These are phyloP conservation scores for Aproaerema taeniolella DNA, from an alignment of 2,888 invertebrate species.

Conservation along the genomic window DNA sequence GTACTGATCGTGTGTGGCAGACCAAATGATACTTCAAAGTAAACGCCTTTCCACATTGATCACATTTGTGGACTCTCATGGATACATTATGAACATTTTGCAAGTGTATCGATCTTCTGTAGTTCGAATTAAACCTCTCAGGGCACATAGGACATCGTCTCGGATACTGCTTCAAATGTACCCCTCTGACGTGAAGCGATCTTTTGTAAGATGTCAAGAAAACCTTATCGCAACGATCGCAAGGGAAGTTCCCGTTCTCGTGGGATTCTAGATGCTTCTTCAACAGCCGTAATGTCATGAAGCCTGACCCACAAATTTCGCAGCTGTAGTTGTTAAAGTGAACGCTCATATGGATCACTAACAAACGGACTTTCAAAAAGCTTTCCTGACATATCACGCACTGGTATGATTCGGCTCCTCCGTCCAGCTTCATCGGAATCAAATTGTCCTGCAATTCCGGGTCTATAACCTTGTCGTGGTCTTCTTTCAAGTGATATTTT, in stretches of 20 bases:
- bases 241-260: slow-evolving; percentile 60
- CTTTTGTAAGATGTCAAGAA: slow-evolving; percentile 62
- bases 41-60: slow-evolving; percentile 61
- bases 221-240: slow-evolving; percentile 58
- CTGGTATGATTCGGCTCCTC: slow-evolving; percentile 42
- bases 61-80: slow-evolving; percentile 64
- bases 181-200: slow-evolving; percentile 57
- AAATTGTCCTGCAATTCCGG: slow-evolving; percentile 60
- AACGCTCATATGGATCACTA: slow-evolving; percentile 69
- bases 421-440: slow-evolving; percentile 58
- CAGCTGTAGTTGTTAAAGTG: slow-evolving; percentile 70
- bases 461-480: slow-evolving; percentile 52
- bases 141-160: slow-evolving; percentile 65
- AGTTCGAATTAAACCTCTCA: slow-evolving; percentile 65
- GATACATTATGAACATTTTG: slow-evolving; percentile 67
- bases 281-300: slow-evolving; percentile 60
- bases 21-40: slow-evolving; percentile 63
- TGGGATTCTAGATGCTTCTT: slow-evolving; percentile 68
- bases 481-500: slow-evolving; percentile 52
- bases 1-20: slow-evolving; percentile 65
- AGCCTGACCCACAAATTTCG: slow-evolving; percentile 64
- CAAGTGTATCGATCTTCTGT: slow-evolving; percentile 62
- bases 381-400: slow-evolving; percentile 58
- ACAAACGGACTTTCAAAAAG: slow-evolving; percentile 59
- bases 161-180: slow-evolving; percentile 60